Evolutionary conservation across 2,797 vertebrate species (phyloP), one percentile per base, ranked within the genome.

Genomic region (Hydrolagus colliei): DNA sequence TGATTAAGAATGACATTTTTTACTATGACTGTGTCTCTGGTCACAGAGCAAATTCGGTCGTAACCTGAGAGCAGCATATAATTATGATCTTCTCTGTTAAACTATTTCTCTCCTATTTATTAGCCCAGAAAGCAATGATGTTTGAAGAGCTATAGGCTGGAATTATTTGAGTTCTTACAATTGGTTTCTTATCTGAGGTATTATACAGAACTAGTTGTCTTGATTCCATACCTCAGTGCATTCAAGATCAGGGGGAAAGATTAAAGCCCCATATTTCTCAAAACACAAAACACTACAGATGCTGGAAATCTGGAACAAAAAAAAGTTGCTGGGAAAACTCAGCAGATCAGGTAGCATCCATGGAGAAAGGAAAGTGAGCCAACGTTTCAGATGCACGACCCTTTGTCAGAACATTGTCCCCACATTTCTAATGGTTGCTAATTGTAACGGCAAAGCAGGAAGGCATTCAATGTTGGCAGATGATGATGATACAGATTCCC

Each of bases 1-100:
- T 92, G 91, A 94, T 93, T 93, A 93, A 93, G 92, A 89, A 88
- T 93, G 92, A 91, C 92, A 90, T 93, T 94, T 93, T 92, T 92
- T 91, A 92, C 91, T 91, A 90, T 90, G 91, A 92, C 90, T 93
- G 92, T 93, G 6, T 52, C 41, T 52, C 2, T 52, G 41, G 41
- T 6, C 41, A 52, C 41, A 91, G 93, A 90, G 90, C 89, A 92
- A 94, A 92, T 92, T 90, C 91, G 92, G 92, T 91, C 91, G 91
- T 93, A 93, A 93, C 92, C 89, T 89, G 90, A 93, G 90, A 92
- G 88, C 88, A 90, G 86, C 90, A 90, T 89, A 90, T 93, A 93
- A 93, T 92, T 92, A 93, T 87, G 89, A 89, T 86, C 88, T 91
- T 92, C 91, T 86, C 88, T 91, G 89, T 91, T 91, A 92, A 91